Base-by-base conservation (phyloP, 2,888 invertebrate species). In the Deladenus siricidicola region DNA sequence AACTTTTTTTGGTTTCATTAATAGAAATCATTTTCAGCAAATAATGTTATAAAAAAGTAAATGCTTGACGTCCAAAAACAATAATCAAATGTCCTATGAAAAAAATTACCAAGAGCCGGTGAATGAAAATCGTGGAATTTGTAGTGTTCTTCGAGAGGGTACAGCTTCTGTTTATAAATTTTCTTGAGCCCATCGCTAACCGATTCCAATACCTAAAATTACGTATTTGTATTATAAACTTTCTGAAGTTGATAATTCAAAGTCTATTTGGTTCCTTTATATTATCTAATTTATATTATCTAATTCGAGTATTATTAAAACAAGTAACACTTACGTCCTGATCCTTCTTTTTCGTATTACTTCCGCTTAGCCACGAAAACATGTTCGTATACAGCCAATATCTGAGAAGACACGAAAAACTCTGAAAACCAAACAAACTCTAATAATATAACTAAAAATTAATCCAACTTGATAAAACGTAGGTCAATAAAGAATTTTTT, bases 121-220 rank as follows among this genome's bases (percentile, higher is more conserved):
- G 90, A 91, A 81, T 93, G 91, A 81, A 92, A 93, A 79, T 92
- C 92, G 80, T 92, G 90, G 81, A 91, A 93, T 80, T 88, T 88
- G 81, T 92, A 90, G 76, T 86, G 86, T 75, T 86, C 86, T 80
- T 93, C 92, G 71, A 93, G 82, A 8, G 92, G 92, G 76, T 90
- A 82, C 73, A 93, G 83, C 82, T 92, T 93, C 73, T 86, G 86
- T 81, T 85, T 89, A 82, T 94, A 94, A 76, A 92, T 89, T 80
- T 87, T 88, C 82, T 93, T 91, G 69, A 98, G 86, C 62, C 94
- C 94, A 78, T 91, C 90, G 67, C 90, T 86, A 63, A 96, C 94
- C 84, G 86, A 90, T 79, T 89, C 89, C 68, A 82, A 83, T 29
- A 84, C 82, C 66, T 65, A 34, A 53, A 68, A 62, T 64, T 8